phyloP scores from a whole-genome alignment of 2,888 invertebrate species.

The Chloromyia formosa region DNA sequence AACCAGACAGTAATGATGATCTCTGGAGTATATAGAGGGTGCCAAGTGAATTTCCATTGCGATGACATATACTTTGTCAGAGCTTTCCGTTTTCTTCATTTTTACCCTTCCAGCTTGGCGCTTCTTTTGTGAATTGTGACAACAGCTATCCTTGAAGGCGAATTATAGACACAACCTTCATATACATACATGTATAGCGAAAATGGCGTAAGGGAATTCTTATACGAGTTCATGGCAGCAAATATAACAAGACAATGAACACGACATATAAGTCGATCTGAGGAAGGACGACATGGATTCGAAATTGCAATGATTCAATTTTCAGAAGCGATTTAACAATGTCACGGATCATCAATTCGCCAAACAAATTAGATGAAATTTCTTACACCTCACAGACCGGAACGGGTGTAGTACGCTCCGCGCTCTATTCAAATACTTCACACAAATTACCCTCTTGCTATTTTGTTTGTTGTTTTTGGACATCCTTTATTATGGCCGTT shows the following conservation, averaged over 20 bases:
- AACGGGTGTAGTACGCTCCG: neutral
- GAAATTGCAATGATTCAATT: slow-evolving; percentile 34
- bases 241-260: neutral
- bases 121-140: neutral
- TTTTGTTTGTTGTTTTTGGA: too few species aligned
- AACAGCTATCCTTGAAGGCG: slow-evolving; percentile 3
- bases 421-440: too few species aligned
- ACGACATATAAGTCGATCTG: neutral
- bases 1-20: neutral
- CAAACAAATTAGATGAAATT: slow-evolving; percentile 20
- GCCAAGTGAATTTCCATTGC: neutral
- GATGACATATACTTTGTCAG: neutral
- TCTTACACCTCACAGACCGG: neutral
- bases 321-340: slow-evolving; percentile 37
- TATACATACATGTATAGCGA: neutral
- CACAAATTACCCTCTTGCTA: slow-evolving; percentile 12
- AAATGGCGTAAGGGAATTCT: neutral
- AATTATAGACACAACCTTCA: slow-evolving; percentile 18
- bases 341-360: slow-evolving; percentile 35
- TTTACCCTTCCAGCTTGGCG: neutral
- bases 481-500: slow-evolving; percentile 1
- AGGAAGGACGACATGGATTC: neutral
- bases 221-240: too few species aligned
- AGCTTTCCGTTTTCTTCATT: too few species aligned
- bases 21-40: neutral